These are phyloP conservation scores for Podotricha telesiphe DNA, from an alignment of 2,888 invertebrate genomes.

Conservation along the genomic window DNA sequence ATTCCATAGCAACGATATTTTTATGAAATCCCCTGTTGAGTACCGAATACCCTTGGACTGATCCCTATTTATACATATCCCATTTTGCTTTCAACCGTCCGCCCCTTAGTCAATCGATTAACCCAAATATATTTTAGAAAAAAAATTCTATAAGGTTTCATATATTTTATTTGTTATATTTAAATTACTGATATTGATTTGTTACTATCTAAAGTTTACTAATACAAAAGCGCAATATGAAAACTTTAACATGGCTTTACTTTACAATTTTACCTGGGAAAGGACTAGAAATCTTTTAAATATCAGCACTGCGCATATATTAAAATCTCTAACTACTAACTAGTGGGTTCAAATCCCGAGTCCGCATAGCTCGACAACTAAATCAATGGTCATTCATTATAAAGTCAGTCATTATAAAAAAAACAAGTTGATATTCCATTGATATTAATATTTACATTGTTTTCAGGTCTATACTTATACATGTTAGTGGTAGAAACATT, in stretches of 20 bases:
- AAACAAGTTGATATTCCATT: not conserved
- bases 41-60: slow-evolving; percentile 21
- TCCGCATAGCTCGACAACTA: too few species aligned
- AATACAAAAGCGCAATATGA: not conserved
- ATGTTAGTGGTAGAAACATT: slow-evolving; percentile 94
- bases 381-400: too few species aligned
- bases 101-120: slow-evolving; percentile 9
- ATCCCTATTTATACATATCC: slow-evolving; percentile 19
- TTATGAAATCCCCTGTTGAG: slow-evolving; percentile 17
- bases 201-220: not conserved
- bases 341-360: too few species aligned
- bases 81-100: slow-evolving; percentile 19
- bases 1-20: slow-evolving; percentile 26
- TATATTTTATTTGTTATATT: not conserved
- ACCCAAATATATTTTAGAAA: not conserved
- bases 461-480: slow-evolving; percentile 92
- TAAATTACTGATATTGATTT: not conserved
- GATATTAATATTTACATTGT: slow-evolving; percentile 33
- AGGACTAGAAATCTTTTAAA: too few species aligned
- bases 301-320: too few species aligned
- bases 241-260: too few species aligned
- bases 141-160: not conserved
- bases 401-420: too few species aligned
- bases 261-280: too few species aligned
- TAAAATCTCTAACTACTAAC: too few species aligned